These are phyloP conservation scores for Zapornia atra DNA, from an alignment of 2,113 vertebrate species.

Conservation along the genomic window DNA sequence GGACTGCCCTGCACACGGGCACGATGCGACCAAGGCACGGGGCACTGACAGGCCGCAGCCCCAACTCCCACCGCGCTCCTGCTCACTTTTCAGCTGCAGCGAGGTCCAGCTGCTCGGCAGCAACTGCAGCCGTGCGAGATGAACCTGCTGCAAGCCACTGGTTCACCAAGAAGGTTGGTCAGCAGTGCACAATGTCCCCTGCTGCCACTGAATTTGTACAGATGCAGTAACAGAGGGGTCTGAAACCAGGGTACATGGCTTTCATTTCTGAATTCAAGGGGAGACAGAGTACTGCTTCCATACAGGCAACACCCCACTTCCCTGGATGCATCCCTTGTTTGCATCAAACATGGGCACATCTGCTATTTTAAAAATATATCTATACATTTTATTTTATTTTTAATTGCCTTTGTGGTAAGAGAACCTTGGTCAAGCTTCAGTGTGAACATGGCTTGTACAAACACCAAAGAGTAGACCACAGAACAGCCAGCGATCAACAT, in stretches of 20 bases:
- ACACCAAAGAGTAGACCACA: background rate
- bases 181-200: background rate
- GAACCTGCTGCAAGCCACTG: rapidly evolving
- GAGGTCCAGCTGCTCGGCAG: background rate
- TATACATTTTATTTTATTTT: background rate
- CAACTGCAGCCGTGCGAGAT: rapidly evolving
- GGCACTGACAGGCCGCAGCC: background rate
- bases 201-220: background rate
- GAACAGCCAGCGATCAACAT: background rate
- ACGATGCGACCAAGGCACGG: background rate
- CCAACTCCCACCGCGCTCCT: background rate
- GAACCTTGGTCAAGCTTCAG: background rate
- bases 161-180: background rate
- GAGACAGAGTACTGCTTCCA: background rate
- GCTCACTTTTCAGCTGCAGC: background rate
- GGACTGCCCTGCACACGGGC: background rate
- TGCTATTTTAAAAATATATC: background rate
- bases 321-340: rapidly evolving
- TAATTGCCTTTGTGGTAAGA: background rate
- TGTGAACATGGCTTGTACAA: background rate
- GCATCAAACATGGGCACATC: background rate
- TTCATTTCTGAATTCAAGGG: background rate
- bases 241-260: background rate
- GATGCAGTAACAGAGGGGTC: background rate
- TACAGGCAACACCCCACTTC: background rate